phyloP scores from a whole-genome alignment of 2,113 vertebrate genomes.

The Pelecanoides urinatrix region DNA sequence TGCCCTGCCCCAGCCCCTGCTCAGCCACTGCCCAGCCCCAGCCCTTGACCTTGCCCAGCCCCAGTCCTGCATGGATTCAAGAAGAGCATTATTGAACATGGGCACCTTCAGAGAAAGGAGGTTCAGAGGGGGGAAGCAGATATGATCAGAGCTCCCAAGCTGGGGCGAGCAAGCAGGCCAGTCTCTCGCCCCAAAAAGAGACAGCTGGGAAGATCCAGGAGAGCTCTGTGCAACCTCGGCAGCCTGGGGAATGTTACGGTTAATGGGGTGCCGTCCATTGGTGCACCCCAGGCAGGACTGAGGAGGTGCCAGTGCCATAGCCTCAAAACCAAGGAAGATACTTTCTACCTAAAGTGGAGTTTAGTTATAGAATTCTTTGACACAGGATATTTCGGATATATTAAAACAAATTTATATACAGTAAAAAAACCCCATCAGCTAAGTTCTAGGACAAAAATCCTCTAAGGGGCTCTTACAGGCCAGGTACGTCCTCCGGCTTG shows the following conservation, averaged over 20 bases:
- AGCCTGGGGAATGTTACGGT: neutral
- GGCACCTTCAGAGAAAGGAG: neutral
- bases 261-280: neutral
- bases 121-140: neutral
- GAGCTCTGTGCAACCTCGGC: neutral
- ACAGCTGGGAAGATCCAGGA: neutral
- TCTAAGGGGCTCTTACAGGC: neutral
- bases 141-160: neutral
- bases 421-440: neutral
- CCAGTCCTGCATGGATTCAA: accelerated
- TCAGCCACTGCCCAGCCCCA: too few relatives aligned
- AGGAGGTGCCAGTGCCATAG: neutral
- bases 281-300: neutral
- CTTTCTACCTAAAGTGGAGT: neutral
- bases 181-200: neutral
- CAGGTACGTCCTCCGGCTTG: neutral
- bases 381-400: neutral
- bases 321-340: neutral
- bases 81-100: neutral
- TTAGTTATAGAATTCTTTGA: neutral
- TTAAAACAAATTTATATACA: too few relatives aligned
- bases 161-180: neutral
- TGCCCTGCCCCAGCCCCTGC: neutral
- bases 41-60: too few relatives aligned
- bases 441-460: neutral